These are phyloP conservation scores for Amphiprion ocellaris DNA, from an alignment of 2,113 vertebrate species.

Conservation along the genomic window DNA sequence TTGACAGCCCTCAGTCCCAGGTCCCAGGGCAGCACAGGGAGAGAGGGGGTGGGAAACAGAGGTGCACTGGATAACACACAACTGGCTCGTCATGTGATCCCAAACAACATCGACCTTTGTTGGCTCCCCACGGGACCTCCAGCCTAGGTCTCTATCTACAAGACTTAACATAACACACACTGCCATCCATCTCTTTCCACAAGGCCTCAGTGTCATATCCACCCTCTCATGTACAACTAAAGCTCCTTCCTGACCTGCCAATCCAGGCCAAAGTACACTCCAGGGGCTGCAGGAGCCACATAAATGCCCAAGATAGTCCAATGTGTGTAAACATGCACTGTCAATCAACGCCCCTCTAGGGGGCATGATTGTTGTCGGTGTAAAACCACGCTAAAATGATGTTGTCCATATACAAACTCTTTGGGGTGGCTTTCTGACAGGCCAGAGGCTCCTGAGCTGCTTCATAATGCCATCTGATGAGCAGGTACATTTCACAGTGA, in stretches of 20 bases:
- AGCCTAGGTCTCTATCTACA: slow-evolving; percentile 39
- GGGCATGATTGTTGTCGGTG: slow-evolving; percentile 9
- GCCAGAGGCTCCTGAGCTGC: not conserved
- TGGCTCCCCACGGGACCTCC: slow-evolving; percentile 48
- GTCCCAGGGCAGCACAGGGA: slow-evolving; percentile 30
- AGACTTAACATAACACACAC: slow-evolving; percentile 56
- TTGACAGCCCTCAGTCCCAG: slow-evolving; percentile 46
- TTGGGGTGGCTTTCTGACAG: not conserved
- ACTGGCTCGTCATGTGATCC: slow-evolving; percentile 38
- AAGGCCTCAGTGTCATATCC: slow-evolving; percentile 24
- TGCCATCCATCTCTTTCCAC: slow-evolving; percentile 46
- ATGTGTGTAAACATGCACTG: slow-evolving; percentile 51
- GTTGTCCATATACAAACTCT: slow-evolving; percentile 12
- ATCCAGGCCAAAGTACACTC: slow-evolving; percentile 49
- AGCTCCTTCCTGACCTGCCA: slow-evolving; percentile 40
- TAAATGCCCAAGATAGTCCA: slow-evolving; percentile 45
- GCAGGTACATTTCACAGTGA: not conserved
- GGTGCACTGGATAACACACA: slow-evolving; percentile 27
- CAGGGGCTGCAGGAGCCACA: slow-evolving; percentile 32
- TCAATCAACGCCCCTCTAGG: slow-evolving; percentile 49
- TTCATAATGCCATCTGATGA: not conserved
- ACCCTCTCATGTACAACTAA: slow-evolving; percentile 59
- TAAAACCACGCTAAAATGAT: not conserved
- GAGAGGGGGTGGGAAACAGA: slow-evolving; percentile 12
- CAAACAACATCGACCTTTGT: slow-evolving; percentile 59